Conservation (phyloP, 2,113 vertebrate species). For the Hemibagrus wyckioides region DNA sequence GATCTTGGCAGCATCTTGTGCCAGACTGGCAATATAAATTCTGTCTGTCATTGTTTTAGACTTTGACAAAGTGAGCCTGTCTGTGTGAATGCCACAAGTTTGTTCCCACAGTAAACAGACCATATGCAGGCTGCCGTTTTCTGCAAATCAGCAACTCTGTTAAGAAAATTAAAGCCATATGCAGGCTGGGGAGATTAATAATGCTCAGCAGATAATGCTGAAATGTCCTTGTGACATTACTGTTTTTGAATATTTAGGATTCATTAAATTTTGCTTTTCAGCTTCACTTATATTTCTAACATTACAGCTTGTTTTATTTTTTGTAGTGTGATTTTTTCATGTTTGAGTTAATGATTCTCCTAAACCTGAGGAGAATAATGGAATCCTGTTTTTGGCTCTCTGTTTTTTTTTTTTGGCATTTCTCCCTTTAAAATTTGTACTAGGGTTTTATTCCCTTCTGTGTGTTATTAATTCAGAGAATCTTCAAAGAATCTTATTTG, state of each 20-base stretch:
- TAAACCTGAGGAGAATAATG: no score
- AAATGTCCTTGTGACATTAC: background rate
- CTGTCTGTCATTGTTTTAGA: slow-evolving; percentile 15
- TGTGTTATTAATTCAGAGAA: background rate
- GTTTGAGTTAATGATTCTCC: background rate
- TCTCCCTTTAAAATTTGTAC: background rate
- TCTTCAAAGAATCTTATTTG: background rate
- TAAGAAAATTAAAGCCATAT: background rate
- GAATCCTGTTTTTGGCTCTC: no score
- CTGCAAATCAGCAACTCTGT: slow-evolving; percentile 27
- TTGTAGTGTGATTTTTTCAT: background rate
- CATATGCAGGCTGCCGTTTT: slow-evolving; percentile 5
- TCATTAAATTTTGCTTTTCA: background rate
- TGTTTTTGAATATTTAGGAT: background rate
- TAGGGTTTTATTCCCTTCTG: background rate
- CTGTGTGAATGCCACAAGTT: slow-evolving; percentile 14
- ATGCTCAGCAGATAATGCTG: background rate
- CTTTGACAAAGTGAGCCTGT: slow-evolving; percentile 10
- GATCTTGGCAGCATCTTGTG: slow-evolving; percentile 5
- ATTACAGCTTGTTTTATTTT: background rate
- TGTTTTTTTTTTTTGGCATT: background rate
- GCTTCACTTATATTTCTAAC: background rate
- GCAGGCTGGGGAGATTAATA: slow-evolving; percentile 24
- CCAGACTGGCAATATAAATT: slow-evolving; percentile 20
- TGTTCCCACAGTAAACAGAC: slow-evolving; percentile 10